Evolutionary conservation across 2,888 invertebrate genomes (phyloP).

Genomic region (Thalpophila matura): DNA sequence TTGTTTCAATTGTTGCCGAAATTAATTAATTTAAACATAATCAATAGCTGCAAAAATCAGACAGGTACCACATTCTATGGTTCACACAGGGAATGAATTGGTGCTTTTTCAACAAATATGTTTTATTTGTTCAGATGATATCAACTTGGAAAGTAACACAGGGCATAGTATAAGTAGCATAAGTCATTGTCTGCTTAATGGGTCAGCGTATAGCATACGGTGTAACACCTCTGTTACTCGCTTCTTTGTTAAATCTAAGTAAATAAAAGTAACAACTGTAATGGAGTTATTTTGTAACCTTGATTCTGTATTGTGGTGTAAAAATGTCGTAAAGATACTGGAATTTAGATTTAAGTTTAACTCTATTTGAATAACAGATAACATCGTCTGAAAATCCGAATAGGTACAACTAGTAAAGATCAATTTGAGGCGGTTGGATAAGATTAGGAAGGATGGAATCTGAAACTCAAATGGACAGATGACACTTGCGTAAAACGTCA

Average conservation of each 20-base stretch:
- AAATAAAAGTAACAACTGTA: slow-evolving; percentile 23
- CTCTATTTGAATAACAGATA: slow-evolving; percentile 30
- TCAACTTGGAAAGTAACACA: slow-evolving; percentile 47
- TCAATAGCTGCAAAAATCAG: not conserved
- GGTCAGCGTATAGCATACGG: slow-evolving; percentile 44
- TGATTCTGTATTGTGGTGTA: slow-evolving; percentile 30
- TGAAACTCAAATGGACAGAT: slow-evolving; percentile 1
- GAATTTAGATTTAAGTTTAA: slow-evolving; percentile 21
- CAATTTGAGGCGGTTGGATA: no score
- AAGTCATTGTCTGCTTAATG: slow-evolving; percentile 55
- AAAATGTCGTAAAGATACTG: slow-evolving; percentile 36
- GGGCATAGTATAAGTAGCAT: no score
- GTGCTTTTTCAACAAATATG: slow-evolving; percentile 28
- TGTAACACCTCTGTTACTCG: slow-evolving; percentile 19
- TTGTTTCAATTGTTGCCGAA: not conserved
- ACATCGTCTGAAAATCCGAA: slow-evolving; percentile 5
- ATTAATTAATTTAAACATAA: not conserved
- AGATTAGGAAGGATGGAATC: not conserved
- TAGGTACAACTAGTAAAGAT: no score
- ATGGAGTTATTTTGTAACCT: slow-evolving; percentile 43
- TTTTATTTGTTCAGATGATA: slow-evolving; percentile 56
- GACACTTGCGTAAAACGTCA: not conserved
- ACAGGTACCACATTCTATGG: slow-evolving; percentile 5
- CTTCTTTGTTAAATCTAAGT: slow-evolving; percentile 29
- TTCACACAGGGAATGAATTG: slow-evolving; percentile 8